A percentile compares a stretch with the other conserved stretches of the same genome.
Conservation (phyloP, 1,140 invertebrate genomes). For the Aphelinus certus region DNA sequence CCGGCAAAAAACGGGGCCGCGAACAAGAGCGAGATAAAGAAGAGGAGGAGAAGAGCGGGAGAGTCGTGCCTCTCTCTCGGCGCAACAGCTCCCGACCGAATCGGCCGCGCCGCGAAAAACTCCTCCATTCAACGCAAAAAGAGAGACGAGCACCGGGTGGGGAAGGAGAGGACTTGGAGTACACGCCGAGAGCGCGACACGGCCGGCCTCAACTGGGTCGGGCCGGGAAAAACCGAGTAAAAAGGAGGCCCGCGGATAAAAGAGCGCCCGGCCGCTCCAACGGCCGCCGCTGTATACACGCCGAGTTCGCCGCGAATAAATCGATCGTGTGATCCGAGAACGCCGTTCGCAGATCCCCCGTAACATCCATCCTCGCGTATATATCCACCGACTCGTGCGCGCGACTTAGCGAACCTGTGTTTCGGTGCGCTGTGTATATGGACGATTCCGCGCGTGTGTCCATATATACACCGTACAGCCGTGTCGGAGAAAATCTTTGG, state of each 20-base stretch:
- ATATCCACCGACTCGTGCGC: not conserved
- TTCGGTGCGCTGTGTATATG: too few species aligned
- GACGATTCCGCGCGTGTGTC: constrained; percentile 3
- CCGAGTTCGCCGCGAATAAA: constrained; percentile 40
- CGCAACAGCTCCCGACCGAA: constrained; percentile 5
- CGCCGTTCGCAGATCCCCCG: not conserved
- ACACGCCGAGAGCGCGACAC: not conserved
- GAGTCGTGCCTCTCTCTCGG: constrained; percentile 39
- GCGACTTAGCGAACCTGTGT: not conserved
- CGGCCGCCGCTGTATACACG: constrained; percentile 24
- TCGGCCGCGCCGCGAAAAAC: not conserved
- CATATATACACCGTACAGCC: constrained; percentile 31
- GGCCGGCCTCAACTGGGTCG: constrained; percentile 26
- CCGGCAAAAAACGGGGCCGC: not conserved
- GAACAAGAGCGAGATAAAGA: not conserved
- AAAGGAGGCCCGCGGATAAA: constrained; percentile 5
- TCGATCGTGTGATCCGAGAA: constrained; percentile 40
- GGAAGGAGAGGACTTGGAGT: constrained; percentile 6
- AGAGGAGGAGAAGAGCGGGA: constrained; percentile 27
- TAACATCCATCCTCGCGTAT: not conserved
- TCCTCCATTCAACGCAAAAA: constrained; percentile 1
- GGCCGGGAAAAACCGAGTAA: not conserved
- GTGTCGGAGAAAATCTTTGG: too few species aligned
- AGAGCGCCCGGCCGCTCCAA: not conserved
- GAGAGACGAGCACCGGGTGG: not conserved